phyloP scores from a whole-genome alignment of 2,113 vertebrate species.

The Myotis brandtii region DNA sequence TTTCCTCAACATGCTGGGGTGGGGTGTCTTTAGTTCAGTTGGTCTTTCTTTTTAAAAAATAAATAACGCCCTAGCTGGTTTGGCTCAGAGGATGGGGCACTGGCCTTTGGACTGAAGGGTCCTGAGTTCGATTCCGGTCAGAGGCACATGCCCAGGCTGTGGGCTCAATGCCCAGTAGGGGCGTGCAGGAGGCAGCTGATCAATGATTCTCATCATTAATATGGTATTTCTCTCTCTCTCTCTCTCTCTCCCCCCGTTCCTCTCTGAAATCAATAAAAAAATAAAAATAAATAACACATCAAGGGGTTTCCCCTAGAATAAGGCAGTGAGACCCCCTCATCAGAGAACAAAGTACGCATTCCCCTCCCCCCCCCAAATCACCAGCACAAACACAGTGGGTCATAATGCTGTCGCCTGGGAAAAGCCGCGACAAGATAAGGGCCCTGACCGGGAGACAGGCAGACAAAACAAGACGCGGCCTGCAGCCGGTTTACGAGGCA shows the following conservation, averaged over 20 bases:
- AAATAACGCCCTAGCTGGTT: too few species aligned
- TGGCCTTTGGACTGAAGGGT: too few species aligned
- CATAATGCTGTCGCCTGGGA: neutral
- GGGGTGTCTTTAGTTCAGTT: neutral
- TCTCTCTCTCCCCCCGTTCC: too few species aligned
- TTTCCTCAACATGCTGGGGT: neutral
- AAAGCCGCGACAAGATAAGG: constrained; percentile 7
- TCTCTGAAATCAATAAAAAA: neutral
- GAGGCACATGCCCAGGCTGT: too few species aligned
- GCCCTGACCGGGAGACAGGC: neutral
- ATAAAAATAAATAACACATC: neutral
- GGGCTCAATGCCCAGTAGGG: too few species aligned
- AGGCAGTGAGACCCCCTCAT: neutral
- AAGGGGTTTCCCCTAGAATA: neutral
- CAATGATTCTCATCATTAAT: too few species aligned
- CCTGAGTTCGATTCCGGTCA: too few species aligned
- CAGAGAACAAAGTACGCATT: neutral
- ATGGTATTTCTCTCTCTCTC: too few species aligned
- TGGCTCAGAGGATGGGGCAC: too few species aligned
- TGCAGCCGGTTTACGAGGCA: neutral
- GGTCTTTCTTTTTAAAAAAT: neutral
- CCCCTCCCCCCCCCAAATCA: neutral
- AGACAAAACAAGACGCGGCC: constrained; percentile 5
- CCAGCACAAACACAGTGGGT: neutral
- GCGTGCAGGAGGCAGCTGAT: too few species aligned